Base-by-base conservation (phyloP, 2,113 vertebrate genomes). In the Camarhynchus parvulus region DNA sequence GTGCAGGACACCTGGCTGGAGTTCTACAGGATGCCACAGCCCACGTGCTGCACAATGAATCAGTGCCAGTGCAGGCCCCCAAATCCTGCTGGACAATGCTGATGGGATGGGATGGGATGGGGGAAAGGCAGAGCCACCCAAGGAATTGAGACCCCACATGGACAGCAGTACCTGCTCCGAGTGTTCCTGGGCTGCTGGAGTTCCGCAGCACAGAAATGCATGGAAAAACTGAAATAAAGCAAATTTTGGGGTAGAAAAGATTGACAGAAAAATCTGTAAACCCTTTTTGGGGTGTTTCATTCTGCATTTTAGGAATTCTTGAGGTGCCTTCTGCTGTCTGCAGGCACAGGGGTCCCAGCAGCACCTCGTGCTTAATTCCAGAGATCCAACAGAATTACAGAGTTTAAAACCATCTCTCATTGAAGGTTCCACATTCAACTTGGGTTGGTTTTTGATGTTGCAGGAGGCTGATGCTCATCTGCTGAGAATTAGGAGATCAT, bases 401-500 rank as follows among this genome's bases (percentile, higher is more conserved):
- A 14, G 64, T 75, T 58, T 31, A 25, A 88, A 86, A 83, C 69
- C 44, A 53, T 58, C 78, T 88, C 77, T 41, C 62, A 61, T 15
- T 33, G 77, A 76, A 94, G 55, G 63, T 13, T 44, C 70, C 78
- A 22, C 81, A 49, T 67, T 75, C 47, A 73, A 47, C 14, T 2
- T 6, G 42, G 46, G 13, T 64, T 59, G 85, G 33, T 56, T 88
- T 94, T 91, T 96, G 95, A 93, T 94, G 93, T 44, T 87, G 80
- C 83, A 78, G 80, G 72, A 61, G 83, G 64, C 82, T 80, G 62
- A 25, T n/a, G 22, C 69, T 89, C 93, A 89, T 97, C 94, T 97
- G 95, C 70, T 91, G 95, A 79, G 92, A 92, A 87, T 97, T 91
- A 95, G 17, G 64, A 94, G 81, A 89, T 67, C 42, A 90, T 91